Evolutionary conservation across 2,113 vertebrate genomes (phyloP).

Genomic region (Saccopteryx leptura): DNA sequence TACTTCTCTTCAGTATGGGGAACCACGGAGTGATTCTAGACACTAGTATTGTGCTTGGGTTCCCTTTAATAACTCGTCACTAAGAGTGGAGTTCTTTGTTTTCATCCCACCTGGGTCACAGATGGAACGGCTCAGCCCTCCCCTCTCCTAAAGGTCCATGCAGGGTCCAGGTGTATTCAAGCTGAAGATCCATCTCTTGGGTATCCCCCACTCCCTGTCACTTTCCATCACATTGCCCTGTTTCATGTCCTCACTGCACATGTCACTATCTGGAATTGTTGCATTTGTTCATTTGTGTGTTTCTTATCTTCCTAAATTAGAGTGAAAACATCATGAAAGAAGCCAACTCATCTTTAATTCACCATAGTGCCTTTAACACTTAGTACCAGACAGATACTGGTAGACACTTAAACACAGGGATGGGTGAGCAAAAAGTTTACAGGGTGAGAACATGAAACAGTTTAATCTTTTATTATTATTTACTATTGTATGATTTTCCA

Average conservation of each 20-base stretch:
- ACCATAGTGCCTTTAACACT: background rate
- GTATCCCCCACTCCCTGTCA: background rate
- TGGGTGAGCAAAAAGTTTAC: background rate
- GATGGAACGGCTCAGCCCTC: background rate
- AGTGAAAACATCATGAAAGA: background rate
- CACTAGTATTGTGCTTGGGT: background rate
- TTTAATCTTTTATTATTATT: background rate
- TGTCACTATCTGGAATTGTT: background rate
- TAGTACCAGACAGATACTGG: background rate
- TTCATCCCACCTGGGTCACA: background rate
- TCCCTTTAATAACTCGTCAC: background rate
- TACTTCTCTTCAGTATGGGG: rapidly evolving
- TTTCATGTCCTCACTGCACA: background rate
- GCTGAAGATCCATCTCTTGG: background rate
- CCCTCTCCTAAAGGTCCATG: background rate
- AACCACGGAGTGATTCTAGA: background rate
- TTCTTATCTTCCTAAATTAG: background rate
- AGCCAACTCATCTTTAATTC: background rate
- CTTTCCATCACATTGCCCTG: background rate
- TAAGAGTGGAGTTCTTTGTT: background rate
- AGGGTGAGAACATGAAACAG: background rate
- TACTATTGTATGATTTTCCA: background rate
- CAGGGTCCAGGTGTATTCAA: background rate
- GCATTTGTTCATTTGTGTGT: background rate
- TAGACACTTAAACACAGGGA: background rate